phyloP scores from a whole-genome alignment of 2,113 vertebrate genomes.

The Saguinus midas region DNA sequence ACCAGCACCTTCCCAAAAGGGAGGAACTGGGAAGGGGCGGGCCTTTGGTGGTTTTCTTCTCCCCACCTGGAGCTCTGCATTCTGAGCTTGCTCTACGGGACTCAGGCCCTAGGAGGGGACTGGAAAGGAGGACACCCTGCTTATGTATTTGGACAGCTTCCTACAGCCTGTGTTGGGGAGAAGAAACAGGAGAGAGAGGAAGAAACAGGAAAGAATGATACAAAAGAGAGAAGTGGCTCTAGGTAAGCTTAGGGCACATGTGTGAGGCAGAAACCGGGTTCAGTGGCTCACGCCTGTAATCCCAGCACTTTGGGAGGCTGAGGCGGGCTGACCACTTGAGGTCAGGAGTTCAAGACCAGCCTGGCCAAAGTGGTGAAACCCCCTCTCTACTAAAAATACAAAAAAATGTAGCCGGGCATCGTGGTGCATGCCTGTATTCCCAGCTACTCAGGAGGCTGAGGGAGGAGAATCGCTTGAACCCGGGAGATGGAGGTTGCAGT shows the following conservation, averaged over 20 bases:
- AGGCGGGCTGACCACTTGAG: too few species aligned
- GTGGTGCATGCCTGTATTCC: too few species aligned
- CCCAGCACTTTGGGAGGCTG: too few species aligned
- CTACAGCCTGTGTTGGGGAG: not conserved
- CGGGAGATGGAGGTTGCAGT: too few species aligned
- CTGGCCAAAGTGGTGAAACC: too few species aligned
- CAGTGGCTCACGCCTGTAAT: too few species aligned
- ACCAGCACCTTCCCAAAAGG: not conserved
- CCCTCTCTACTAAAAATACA: too few species aligned
- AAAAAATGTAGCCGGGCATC: too few species aligned
- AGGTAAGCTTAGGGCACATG: not conserved
- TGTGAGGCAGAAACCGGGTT: rapidly evolving
- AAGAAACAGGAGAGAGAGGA: not conserved
- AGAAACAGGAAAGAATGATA: not conserved
- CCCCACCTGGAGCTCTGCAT: not conserved
- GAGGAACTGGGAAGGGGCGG: not conserved
- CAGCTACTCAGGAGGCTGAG: too few species aligned
- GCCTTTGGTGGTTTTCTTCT: not conserved
- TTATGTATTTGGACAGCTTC: not conserved
- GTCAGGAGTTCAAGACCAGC: too few species aligned
- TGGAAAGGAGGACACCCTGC: not conserved
- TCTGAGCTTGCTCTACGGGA: not conserved
- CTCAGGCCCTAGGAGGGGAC: not conserved
- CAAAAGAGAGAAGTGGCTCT: not conserved
- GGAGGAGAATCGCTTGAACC: too few species aligned